Evolutionary conservation across 2,888 invertebrate species (phyloP).

Genomic region (Achlya flavicornis): DNA sequence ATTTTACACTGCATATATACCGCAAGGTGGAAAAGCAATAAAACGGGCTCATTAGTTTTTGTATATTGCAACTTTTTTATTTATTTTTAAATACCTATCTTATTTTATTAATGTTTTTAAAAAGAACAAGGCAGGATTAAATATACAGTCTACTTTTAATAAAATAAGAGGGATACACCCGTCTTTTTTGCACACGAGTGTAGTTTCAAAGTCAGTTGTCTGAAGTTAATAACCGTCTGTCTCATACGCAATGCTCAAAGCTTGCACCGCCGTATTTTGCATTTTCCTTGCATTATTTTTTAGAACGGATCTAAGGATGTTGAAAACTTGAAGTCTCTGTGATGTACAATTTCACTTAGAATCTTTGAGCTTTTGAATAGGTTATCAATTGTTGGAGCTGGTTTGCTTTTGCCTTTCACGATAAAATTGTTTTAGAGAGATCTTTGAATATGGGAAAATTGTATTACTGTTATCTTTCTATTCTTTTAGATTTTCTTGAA

Average conservation of each 20-base stretch:
- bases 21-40: too few species aligned
- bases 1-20: too few species aligned
- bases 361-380: slow-evolving; percentile 7
- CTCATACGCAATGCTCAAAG: slow-evolving; percentile 4
- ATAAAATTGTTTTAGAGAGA: neutral
- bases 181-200: too few species aligned
- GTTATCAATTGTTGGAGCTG: neutral
- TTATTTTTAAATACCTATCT: too few species aligned
- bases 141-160: too few species aligned
- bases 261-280: slow-evolving; percentile 2
- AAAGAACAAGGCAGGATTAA: too few species aligned
- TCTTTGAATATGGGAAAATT: neutral
- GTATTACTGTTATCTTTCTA: too few species aligned
- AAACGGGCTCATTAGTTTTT: too few species aligned
- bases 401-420: neutral
- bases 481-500: too few species aligned
- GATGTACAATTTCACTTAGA: slow-evolving; percentile 2
- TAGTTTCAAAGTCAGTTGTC: neutral
- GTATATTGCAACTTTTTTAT: too few species aligned
- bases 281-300: slow-evolving; percentile 11
- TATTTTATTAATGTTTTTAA: too few species aligned
- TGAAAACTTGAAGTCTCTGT: neutral
- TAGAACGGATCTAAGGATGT: slow-evolving; percentile 1
- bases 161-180: too few species aligned
- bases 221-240: neutral